Conservation (phyloP, 2,888 invertebrate species). For the Abscondita cerata region DNA sequence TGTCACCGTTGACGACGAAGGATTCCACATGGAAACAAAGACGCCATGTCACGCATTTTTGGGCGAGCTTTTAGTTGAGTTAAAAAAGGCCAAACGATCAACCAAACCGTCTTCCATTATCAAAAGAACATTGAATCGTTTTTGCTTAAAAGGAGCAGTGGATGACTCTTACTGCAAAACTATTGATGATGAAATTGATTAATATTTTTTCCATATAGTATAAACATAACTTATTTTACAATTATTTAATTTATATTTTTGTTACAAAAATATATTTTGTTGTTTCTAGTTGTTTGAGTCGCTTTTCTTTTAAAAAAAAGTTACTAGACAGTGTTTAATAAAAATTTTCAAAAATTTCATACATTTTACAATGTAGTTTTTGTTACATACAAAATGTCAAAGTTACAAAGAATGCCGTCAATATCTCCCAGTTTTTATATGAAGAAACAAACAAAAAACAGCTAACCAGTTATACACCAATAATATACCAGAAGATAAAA, state of each 20-base stretch:
- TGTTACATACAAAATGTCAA: too few relatives aligned
- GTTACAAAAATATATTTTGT: not conserved
- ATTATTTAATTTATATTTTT: not conserved
- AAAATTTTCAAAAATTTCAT: too few relatives aligned
- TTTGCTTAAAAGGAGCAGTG: conserved; percentile 49
- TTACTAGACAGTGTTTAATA: too few relatives aligned
- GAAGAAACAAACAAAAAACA: conserved; percentile 53
- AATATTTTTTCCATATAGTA: not conserved
- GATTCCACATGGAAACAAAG: conserved; percentile 56
- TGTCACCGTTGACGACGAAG: conserved; percentile 55
- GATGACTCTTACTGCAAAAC: conserved; percentile 47
- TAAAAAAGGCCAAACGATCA: conserved; percentile 42
- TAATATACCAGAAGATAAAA: conserved; percentile 50
- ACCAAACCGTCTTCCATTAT: conserved; percentile 45
- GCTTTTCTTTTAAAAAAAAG: too few relatives aligned
- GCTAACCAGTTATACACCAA: conserved; percentile 54
- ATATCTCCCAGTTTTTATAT: conserved; percentile 2
- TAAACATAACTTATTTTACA: not conserved
- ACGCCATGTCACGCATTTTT: conserved; percentile 58
- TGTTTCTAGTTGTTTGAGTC: too few relatives aligned
- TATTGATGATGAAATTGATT: not conserved
- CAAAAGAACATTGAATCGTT: conserved; percentile 47
- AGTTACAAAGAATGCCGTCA: too few relatives aligned
- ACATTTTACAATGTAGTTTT: not conserved
- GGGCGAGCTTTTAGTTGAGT: conserved; percentile 52